Evolutionary conservation across 1,140 invertebrate species (phyloP).

Genomic region (Bilobella aurantiaca): DNA sequence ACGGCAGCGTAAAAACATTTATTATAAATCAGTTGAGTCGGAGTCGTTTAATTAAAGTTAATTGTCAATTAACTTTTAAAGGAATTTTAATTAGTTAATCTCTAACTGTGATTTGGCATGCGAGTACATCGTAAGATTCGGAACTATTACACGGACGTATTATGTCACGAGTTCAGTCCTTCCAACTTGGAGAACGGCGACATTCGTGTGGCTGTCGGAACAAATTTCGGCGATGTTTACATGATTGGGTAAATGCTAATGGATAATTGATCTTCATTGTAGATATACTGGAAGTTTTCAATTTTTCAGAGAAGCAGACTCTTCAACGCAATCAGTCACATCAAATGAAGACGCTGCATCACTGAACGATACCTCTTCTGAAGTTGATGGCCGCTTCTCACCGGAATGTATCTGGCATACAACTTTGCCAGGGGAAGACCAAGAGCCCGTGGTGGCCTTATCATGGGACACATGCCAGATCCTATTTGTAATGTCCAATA

Average conservation of each 20-base stretch:
- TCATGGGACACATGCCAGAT: neutral
- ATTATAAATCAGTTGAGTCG: too few relatives aligned
- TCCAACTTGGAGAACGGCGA: neutral
- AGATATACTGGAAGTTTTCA: neutral
- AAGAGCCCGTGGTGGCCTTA: neutral
- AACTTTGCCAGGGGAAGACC: neutral
- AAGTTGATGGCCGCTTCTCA: neutral
- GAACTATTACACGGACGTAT: neutral
- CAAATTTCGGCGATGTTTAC: neutral
- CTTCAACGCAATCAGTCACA: too few relatives aligned
- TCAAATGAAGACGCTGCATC: neutral
- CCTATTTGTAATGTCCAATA: neutral
- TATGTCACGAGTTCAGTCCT: neutral
- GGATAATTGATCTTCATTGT: neutral
- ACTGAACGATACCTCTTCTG: neutral
- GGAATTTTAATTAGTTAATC: too few relatives aligned
- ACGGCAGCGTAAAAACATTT: too few relatives aligned
- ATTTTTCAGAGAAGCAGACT: too few relatives aligned
- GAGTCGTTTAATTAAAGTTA: too few relatives aligned
- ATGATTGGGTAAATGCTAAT: neutral
- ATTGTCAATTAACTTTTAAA: too few relatives aligned
- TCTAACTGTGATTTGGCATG: too few relatives aligned
- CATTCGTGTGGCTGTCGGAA: neutral
- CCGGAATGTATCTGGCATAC: neutral
- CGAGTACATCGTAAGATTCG: neutral